Evolutionary conservation across 2,113 vertebrate species (phyloP).

Genomic region (Scortum barcoo): DNA sequence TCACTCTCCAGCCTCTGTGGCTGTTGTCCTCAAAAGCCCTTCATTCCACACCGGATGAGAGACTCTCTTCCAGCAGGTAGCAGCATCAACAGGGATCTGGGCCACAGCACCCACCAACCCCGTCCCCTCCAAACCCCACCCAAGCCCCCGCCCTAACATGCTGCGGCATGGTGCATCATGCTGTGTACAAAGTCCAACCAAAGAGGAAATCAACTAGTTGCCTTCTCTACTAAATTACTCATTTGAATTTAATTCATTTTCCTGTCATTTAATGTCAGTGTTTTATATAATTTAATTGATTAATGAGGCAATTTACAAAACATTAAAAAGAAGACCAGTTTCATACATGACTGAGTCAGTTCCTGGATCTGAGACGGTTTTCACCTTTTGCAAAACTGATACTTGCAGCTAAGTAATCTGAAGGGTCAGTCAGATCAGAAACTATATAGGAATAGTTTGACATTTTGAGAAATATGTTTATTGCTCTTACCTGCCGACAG

Average conservation of each 20-base stretch:
- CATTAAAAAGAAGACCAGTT: conserved; percentile 4
- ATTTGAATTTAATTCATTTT: background rate
- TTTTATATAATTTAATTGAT: background rate
- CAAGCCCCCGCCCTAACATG: conserved; percentile 13
- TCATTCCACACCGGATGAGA: conserved; percentile 81
- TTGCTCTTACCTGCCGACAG: background rate
- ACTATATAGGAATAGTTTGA: background rate
- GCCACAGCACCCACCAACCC: conserved; percentile 14
- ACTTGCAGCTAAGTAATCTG: background rate
- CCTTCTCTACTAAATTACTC: background rate
- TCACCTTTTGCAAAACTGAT: background rate
- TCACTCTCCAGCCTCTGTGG: conserved; percentile 41
- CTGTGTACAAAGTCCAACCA: conserved; percentile 36
- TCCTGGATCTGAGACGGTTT: background rate
- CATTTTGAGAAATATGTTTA: background rate
- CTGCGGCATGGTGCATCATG: conserved; percentile 42
- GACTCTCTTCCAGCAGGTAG: conserved; percentile 72
- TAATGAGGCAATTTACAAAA: background rate
- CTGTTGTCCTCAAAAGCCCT: conserved; percentile 72
- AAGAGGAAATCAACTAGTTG: conserved; percentile 28
- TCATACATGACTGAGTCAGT: background rate
- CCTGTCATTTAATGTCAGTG: background rate
- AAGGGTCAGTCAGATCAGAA: background rate
- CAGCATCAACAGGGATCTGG: conserved; percentile 62
- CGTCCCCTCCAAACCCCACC: conserved; percentile 16